phyloP scores from a whole-genome alignment of 2,888 invertebrate genomes.

The Apantesis nais region DNA sequence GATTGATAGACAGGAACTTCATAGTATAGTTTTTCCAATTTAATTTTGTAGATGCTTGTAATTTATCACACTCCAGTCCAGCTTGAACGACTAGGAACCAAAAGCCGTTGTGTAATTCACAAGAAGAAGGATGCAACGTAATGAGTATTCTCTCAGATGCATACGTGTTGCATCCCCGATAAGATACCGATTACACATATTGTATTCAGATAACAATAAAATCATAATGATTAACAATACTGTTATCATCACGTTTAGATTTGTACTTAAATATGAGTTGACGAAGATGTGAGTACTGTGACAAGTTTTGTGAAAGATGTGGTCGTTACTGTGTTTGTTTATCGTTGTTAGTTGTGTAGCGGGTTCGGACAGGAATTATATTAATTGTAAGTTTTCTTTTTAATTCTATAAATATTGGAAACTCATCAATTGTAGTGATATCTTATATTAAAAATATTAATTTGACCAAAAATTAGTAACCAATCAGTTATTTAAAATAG shows the following conservation, averaged over 20 bases:
- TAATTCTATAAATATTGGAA: constrained; percentile 13
- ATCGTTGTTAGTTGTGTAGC: constrained; percentile 39
- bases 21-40: not conserved
- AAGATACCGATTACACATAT: constrained; percentile 9
- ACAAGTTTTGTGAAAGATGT: constrained; percentile 49
- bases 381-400: constrained; percentile 65
- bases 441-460: too few species aligned
- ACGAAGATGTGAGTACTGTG: not conserved
- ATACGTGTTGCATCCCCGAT: constrained; percentile 3
- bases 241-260: constrained; percentile 39
- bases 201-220: constrained; percentile 13
- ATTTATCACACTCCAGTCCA: not conserved
- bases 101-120: not conserved
- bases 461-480: too few species aligned
- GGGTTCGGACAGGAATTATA: constrained; percentile 50
- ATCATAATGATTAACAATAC: constrained; percentile 12
- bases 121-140: not conserved
- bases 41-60: not conserved
- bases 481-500: too few species aligned
- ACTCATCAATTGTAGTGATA: not conserved
- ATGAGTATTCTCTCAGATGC: not conserved
- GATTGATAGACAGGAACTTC: not conserved
- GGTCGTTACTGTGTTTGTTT: constrained; percentile 51
- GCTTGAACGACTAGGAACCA: not conserved
- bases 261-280: constrained; percentile 34